These are phyloP conservation scores for Ptilodon capucinus DNA, from an alignment of 2,888 invertebrate species.

Conservation along the genomic window DNA sequence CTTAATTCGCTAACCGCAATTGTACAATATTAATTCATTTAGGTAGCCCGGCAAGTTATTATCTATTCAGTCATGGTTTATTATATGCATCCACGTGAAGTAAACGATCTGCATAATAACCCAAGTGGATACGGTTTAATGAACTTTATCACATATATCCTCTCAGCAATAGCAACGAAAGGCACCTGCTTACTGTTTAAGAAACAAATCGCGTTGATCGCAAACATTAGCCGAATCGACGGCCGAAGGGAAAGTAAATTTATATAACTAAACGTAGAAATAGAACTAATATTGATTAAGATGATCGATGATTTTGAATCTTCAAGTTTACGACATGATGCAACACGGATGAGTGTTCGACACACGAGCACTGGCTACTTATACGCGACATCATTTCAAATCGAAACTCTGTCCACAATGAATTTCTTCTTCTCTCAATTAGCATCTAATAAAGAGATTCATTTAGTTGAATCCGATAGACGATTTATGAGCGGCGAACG, in stretches of 20 bases:
- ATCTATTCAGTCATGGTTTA: background rate
- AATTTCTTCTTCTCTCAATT: constrained; percentile 69
- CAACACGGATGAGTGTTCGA: constrained; percentile 39
- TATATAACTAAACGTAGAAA: constrained; percentile 66
- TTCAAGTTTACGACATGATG: constrained; percentile 53
- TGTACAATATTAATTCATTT: background rate
- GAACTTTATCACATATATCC: constrained; percentile 9
- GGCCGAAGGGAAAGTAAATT: constrained; percentile 64
- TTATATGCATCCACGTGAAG: background rate
- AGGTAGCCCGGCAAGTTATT: background rate
- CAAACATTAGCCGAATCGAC: constrained; percentile 24
- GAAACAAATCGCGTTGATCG: constrained; percentile 13
- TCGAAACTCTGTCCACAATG: constrained; percentile 44
- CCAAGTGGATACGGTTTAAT: background rate
- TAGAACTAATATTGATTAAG: constrained; percentile 67
- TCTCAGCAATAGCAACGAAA: constrained; percentile 13
- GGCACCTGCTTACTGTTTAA: constrained; percentile 6
- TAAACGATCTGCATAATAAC: background rate
- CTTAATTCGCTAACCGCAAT: constrained; percentile 7
- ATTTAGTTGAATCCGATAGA: constrained; percentile 62
- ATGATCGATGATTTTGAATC: constrained; percentile 53
- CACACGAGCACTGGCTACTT: constrained; percentile 40
- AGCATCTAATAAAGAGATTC: constrained; percentile 70
- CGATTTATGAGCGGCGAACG: constrained; percentile 59
- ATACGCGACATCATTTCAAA: constrained; percentile 51